Percentiles rank a stretch among this genome's conserved stretches.
Conservation (phyloP, 2,797 vertebrate species). For the Chelonia mydas region DNA sequence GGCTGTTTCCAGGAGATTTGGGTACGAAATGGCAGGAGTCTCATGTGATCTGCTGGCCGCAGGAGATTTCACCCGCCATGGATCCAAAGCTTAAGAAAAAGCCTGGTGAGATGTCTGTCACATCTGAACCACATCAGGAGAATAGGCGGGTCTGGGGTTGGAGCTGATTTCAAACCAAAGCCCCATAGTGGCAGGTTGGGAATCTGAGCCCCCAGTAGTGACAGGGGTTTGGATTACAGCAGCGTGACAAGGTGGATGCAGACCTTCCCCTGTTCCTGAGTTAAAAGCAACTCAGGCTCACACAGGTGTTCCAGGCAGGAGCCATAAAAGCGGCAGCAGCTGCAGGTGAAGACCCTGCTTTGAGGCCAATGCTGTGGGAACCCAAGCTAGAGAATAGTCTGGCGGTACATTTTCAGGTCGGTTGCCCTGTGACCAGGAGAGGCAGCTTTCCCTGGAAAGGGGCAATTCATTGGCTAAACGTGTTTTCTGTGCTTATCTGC, state of each 20-base stretch:
- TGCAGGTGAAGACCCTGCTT: neutral
- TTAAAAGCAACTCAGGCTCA: neutral
- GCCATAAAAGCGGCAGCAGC: accelerated
- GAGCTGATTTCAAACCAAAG: constrained; percentile 4
- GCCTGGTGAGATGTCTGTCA: neutral
- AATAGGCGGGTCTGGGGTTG: constrained; percentile 50
- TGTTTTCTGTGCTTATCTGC: neutral
- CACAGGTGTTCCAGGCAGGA: neutral
- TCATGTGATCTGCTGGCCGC: neutral
- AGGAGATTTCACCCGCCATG: neutral
- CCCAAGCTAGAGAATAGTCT: neutral
- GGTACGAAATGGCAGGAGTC: neutral
- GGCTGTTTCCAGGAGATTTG: neutral
- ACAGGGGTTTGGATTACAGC: constrained; percentile 17
- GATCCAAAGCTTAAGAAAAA: neutral
- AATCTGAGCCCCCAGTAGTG: constrained; percentile 11
- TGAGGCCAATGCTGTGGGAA: neutral
- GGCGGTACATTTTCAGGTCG: neutral
- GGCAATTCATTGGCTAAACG: neutral
- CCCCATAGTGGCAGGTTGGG: constrained; percentile 12
- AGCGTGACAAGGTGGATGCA: neutral
- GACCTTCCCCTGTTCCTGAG: neutral
- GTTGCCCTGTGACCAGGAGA: neutral
- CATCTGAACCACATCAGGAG: neutral
- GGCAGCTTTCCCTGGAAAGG: neutral